Evolutionary conservation across 2,113 vertebrate species (phyloP), one percentile per base, ranked within the genome.

Genomic region (Pelecanoides urinatrix): DNA sequence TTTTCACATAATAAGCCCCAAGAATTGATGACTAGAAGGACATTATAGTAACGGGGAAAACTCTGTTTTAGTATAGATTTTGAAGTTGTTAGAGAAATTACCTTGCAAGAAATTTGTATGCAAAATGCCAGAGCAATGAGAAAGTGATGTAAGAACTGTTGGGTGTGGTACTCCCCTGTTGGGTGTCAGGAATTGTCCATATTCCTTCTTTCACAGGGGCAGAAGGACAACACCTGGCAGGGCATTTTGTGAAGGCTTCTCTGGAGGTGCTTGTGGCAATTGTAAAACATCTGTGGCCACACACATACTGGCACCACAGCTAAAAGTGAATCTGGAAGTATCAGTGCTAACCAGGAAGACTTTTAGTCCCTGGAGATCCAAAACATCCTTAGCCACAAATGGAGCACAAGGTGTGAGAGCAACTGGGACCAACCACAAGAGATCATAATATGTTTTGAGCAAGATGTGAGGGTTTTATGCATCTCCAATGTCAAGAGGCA

Each of bases 1-100:
- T 98, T 98, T 98, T 98, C 97, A 97, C 92, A 89, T 97, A 98
- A 98, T 97, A 98, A 97, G 89, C 74, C 94, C 38, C 75, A 67
- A 94, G 93, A 97, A 97, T 13, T 95, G 91, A 90, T 93, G 97
- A 96, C 95, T 93, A 96, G 91, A 94, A 98, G 97, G 94, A 97
- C 90, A 98, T 98, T 98, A 97, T 32, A 94, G 50, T 97, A 97
- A 98, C 94, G 90, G 95, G 61, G 89, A 97, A 96, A 84, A 81
- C 90, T 94, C 84, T 95, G 47, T 84, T 94, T 88, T 84, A 91
- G 50, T 58, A 72, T 81, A 86, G 76, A 94, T 95, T 96, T 78
- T 82, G 91, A 96, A 92, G 91, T 77, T 92, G 92, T 96, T 95
- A 95, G 75, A 92, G 86, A 92, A 94, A 95, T 96, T 86, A 71